Conservation (phyloP, 2,888 invertebrate genomes). For the Tenodera sinensis region DNA sequence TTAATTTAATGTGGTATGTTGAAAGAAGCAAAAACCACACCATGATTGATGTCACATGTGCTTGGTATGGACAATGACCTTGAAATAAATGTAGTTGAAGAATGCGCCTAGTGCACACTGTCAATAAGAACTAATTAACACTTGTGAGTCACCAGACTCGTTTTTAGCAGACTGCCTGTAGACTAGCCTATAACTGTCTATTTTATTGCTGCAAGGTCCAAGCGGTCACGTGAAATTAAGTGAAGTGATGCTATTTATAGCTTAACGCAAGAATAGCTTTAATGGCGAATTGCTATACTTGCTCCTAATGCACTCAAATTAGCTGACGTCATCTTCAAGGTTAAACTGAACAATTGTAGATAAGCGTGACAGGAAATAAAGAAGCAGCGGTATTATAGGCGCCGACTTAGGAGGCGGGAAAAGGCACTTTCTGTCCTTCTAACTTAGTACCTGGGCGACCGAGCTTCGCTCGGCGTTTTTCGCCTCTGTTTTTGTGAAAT, state of each 20-base stretch:
- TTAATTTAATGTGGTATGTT: not conserved
- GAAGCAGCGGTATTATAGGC: no score
- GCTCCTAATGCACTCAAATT: no score
- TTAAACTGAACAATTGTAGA: no score
- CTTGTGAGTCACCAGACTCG: not conserved
- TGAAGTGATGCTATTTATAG: not conserved
- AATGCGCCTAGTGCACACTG: not conserved
- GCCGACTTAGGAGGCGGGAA: no score
- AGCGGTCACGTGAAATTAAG: not conserved
- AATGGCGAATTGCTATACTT: no score
- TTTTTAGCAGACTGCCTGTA: not conserved
- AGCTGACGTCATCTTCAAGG: no score
- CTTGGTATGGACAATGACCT: not conserved
- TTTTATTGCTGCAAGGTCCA: not conserved
- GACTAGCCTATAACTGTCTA: not conserved
- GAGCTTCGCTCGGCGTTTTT: no score
- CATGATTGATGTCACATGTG: not conserved
- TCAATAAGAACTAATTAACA: not conserved
- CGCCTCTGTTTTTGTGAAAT: no score
- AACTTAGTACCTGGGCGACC: no score
- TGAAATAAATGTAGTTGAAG: not conserved
- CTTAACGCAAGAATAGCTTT: not conserved
- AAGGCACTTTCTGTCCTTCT: no score
- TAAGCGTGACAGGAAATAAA: no score
- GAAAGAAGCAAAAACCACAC: not conserved